Evolutionary conservation across 2,888 invertebrate species (phyloP), one percentile per base, ranked within the genome.

Genomic region (Caprella mutica): DNA sequence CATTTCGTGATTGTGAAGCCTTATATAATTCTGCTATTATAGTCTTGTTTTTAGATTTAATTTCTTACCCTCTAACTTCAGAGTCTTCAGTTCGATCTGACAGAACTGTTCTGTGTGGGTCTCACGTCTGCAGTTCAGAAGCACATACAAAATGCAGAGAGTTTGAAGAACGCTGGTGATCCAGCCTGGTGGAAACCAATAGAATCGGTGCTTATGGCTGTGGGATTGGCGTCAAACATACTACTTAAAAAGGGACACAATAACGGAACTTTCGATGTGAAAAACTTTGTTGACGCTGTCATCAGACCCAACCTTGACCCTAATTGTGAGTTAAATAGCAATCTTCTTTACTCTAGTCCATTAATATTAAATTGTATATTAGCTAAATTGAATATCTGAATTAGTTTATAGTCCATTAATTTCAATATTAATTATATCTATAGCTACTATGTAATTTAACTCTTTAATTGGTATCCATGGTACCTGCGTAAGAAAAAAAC

Each of bases 151-250:
- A 78, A 80, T 39, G 76, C 65, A 5, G 75, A 78, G 67, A 70
- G 73, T 33, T 75, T 74, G 67, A 74, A 77, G 69, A 69, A 71
- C 9, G 68, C 74, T 43, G 73, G 76, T 52, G 70, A 74, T 68
- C 68, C 70, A 29, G 70, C 75, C 58, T 78, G 81, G 78, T 84
- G 83, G 84, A 84, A 83, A 71, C 74, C 81, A 9, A 74, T 76
- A 62, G 84, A 84, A 70, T 77, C 82, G 0, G 77, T 79, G 54
- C 78, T 84, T 75, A 72, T 80, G 29, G 79, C 81, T 3, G 72
- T 84, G 5, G 81, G 80, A 44, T 72, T 75, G 24, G 76, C 77
- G 17, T 77, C 77, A 35, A 75, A 74, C 51, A 62, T 74, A 17
- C 69, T 66, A 3, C 55, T 64, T 26, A 52, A 53, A 19, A 63